These are phyloP conservation scores for Philaethria dido DNA, from an alignment of 2,888 invertebrate genomes.

Conservation along the genomic window DNA sequence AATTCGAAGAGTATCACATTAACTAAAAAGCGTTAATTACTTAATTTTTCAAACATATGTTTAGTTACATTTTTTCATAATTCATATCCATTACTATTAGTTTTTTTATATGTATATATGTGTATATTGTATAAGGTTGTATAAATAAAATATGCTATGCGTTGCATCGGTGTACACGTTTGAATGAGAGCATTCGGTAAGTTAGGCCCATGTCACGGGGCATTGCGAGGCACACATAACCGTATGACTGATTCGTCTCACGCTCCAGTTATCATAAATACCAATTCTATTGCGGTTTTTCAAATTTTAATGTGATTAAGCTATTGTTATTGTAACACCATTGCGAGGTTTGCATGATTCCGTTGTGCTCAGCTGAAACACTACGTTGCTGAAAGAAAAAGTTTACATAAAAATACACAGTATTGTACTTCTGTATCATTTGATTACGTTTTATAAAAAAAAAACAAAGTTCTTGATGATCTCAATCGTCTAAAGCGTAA, in stretches of 20 bases:
- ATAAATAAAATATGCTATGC: neutral
- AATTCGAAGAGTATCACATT: conserved; percentile 57
- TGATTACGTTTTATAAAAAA: too few species aligned
- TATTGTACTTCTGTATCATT: too few species aligned
- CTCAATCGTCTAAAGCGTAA: too few species aligned
- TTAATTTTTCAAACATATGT: conserved; percentile 50
- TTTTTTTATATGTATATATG: neutral
- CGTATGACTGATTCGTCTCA: conserved; percentile 77
- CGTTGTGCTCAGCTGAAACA: neutral
- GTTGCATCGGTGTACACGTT: conserved; percentile 46
- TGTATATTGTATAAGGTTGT: neutral
- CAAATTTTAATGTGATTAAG: conserved; percentile 51
- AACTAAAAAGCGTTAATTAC: conserved; percentile 46
- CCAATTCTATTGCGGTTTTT: conserved; percentile 75
- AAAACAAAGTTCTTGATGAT: too few species aligned
- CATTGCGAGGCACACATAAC: conserved; percentile 69
- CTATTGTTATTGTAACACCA: conserved; percentile 49
- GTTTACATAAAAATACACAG: neutral
- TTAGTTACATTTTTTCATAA: conserved; percentile 34
- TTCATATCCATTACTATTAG: neutral
- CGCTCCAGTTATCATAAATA: conserved; percentile 80
- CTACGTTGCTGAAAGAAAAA: neutral
- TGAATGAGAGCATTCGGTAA: conserved; percentile 57
- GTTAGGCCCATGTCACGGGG: conserved; percentile 67
- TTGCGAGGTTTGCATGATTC: neutral